These are phyloP conservation scores for Drepana falcataria DNA, from an alignment of 2,888 invertebrate species.

Conservation along the genomic window DNA sequence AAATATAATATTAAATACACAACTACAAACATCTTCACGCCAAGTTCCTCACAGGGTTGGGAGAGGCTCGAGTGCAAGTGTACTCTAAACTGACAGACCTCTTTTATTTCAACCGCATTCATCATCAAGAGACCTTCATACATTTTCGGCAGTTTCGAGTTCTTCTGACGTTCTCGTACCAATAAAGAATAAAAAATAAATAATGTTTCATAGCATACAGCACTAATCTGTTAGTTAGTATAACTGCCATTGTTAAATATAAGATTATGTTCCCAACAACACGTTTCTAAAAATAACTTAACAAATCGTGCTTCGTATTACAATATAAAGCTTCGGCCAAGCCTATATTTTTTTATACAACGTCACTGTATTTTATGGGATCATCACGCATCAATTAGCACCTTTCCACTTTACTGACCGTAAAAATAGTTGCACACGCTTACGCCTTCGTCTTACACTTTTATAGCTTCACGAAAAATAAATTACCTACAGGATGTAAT, in stretches of 20 bases:
- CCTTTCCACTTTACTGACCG: conserved; percentile 34
- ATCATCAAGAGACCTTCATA: too few species aligned
- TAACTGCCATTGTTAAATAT: not conserved
- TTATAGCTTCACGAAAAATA: conserved; percentile 25
- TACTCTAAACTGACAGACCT: too few species aligned
- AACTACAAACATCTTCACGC: not conserved
- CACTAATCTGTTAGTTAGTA: too few species aligned
- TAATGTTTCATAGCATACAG: too few species aligned
- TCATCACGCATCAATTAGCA: conserved; percentile 38
- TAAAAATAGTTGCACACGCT: conserved; percentile 37
- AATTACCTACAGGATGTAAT: conserved; percentile 16
- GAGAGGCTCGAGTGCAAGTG: too few species aligned
- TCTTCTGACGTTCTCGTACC: too few species aligned
- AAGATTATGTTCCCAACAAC: not conserved
- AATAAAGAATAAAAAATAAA: too few species aligned
- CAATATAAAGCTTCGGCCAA: conserved; percentile 6
- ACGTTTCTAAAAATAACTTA: not conserved
- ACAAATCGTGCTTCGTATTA: not conserved
- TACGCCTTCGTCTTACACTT: conserved; percentile 30
- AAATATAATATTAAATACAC: not conserved
- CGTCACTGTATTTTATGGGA: conserved; percentile 28
- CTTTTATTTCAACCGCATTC: too few species aligned
- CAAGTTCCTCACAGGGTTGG: too few species aligned
- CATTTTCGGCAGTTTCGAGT: too few species aligned
- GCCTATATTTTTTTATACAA: conserved; percentile 13